These are phyloP conservation scores for Drosophila persimilis DNA, from an alignment of 1,140 invertebrate species.

Conservation along the genomic window DNA sequence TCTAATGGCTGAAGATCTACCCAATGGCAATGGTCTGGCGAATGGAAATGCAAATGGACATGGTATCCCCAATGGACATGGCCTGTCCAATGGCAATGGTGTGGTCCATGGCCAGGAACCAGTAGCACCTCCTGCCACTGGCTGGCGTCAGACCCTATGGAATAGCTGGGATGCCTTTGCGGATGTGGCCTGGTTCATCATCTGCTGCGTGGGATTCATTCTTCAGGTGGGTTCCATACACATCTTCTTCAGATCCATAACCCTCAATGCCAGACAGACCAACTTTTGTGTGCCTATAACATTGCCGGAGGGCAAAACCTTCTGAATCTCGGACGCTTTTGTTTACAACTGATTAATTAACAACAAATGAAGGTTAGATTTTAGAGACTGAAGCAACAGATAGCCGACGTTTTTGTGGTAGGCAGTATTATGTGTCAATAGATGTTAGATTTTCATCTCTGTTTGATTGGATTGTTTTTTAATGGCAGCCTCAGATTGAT, in stretches of 20 bases:
- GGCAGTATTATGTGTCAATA: too few relatives aligned
- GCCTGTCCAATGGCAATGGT: slow-evolving; percentile 54
- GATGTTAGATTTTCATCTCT: too few relatives aligned
- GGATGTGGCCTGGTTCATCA: slow-evolving; percentile 86
- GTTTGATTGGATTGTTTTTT: too few relatives aligned
- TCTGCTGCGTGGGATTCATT: slow-evolving; percentile 85
- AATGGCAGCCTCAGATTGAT: too few relatives aligned
- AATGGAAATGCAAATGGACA: slow-evolving; percentile 34
- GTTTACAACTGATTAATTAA: slow-evolving; percentile 47
- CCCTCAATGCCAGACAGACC: too few relatives aligned
- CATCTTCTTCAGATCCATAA: too few relatives aligned
- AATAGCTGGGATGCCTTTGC: slow-evolving; percentile 83
- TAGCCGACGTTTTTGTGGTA: too few relatives aligned
- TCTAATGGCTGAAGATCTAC: slow-evolving; percentile 25
- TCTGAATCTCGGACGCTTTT: slow-evolving; percentile 29
- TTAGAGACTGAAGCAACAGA: too few relatives aligned
- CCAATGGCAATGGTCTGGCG: slow-evolving; percentile 32
- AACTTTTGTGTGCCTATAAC: slow-evolving; percentile 23
- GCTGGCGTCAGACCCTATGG: slow-evolving; percentile 65
- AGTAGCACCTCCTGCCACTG: not conserved
- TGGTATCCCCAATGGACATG: slow-evolving; percentile 46
- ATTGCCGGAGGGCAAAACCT: slow-evolving; percentile 17
- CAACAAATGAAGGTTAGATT: too few relatives aligned
- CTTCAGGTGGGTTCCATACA: slow-evolving; percentile 61
- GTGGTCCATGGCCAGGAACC: slow-evolving; percentile 16